Evolutionary conservation across 2,797 vertebrate species (phyloP).

Genomic region (Hirundo rustica): DNA sequence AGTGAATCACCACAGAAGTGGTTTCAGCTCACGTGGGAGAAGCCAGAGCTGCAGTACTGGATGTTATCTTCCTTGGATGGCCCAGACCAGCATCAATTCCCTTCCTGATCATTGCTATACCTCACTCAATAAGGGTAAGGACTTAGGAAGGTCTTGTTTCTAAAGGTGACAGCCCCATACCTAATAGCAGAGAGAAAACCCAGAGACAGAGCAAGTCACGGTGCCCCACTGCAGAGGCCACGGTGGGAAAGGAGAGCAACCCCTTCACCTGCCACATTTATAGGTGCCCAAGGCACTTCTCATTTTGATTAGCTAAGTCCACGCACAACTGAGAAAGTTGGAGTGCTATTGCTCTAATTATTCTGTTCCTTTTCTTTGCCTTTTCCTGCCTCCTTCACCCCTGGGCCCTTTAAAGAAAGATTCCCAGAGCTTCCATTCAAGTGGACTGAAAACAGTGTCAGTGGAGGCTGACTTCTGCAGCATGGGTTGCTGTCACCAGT

Average conservation of each 20-base stretch:
- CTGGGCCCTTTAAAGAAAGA: conserved; percentile 55
- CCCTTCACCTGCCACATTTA: background rate
- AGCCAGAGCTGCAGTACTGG: background rate
- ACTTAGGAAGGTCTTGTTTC: background rate
- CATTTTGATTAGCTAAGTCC: background rate
- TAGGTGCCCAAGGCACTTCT: background rate
- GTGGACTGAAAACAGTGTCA: conserved; percentile 57
- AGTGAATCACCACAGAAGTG: background rate
- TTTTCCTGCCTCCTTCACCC: conserved; percentile 44
- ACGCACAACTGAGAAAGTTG: background rate
- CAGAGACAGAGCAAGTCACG: background rate
- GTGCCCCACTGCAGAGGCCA: background rate
- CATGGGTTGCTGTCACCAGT: conserved; percentile 48
- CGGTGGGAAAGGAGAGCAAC: background rate
- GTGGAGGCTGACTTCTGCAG: conserved; percentile 58
- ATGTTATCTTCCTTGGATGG: background rate
- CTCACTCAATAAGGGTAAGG: background rate
- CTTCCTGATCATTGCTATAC: background rate
- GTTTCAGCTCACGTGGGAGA: background rate
- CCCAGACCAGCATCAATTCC: background rate
- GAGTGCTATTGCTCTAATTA: conserved; percentile 16
- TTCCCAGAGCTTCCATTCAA: conserved; percentile 59
- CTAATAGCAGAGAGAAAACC: background rate
- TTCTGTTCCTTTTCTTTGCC: conserved; percentile 29
- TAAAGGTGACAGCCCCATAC: background rate